Evolutionary conservation across 2,797 vertebrate genomes (phyloP).

Genomic region (Notolepis coatsorum): DNA sequence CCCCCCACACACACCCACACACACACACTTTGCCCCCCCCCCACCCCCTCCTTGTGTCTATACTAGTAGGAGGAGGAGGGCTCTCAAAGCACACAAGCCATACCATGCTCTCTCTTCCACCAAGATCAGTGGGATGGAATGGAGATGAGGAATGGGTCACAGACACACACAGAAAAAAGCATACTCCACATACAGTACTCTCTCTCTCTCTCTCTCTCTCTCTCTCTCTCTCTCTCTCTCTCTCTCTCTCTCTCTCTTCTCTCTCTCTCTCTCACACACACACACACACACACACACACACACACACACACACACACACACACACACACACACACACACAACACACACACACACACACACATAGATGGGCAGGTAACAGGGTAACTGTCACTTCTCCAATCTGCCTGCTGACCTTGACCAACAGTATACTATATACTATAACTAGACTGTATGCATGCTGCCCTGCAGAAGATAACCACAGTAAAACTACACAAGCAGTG

Average conservation of each 20-base stretch:
- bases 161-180: constrained; percentile 19
- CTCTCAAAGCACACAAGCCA: neutral
- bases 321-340: neutral
- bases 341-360: neutral
- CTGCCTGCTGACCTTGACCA: constrained; percentile 16
- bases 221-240: constrained; percentile 26
- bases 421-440: no score
- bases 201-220: constrained; percentile 43
- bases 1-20: neutral
- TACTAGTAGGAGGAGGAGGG: neutral
- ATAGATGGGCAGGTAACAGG: constrained; percentile 40
- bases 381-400: constrained; percentile 40
- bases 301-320: neutral
- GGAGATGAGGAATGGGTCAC: constrained; percentile 36
- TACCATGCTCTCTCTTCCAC: neutral
- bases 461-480: no score
- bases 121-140: constrained; percentile 3
- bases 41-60: neutral
- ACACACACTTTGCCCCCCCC: constrained; percentile 30
- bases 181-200: no score
- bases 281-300: constrained; percentile 1
- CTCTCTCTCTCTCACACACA: neutral
- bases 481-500: no score
- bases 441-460: no score
- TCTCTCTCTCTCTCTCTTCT: constrained; percentile 51